These are phyloP conservation scores for Anguilla japonica DNA, from an alignment of 2,113 vertebrate species.

Conservation along the genomic window DNA sequence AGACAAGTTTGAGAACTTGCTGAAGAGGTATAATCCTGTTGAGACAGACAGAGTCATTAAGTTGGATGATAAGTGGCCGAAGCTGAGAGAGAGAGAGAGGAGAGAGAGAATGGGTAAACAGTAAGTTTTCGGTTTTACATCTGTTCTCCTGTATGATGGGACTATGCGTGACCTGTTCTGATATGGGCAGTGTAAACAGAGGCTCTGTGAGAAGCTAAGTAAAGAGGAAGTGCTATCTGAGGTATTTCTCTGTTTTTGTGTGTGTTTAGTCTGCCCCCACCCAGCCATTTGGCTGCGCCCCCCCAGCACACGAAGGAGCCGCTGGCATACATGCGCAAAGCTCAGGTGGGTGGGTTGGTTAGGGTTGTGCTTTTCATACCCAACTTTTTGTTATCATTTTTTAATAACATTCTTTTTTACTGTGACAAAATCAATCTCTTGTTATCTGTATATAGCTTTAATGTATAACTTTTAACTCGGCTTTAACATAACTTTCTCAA, in stretches of 20 bases:
- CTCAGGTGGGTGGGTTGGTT: conserved; percentile 79
- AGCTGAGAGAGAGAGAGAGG: neutral
- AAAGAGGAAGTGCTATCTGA: neutral
- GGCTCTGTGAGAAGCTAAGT: neutral
- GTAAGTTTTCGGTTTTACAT: neutral
- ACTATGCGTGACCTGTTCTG: neutral
- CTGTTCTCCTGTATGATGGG: neutral
- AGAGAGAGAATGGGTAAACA: neutral
- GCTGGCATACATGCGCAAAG: conserved; percentile 91
- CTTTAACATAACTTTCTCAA: too few relatives aligned
- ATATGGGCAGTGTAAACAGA: neutral
- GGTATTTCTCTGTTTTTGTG: conserved; percentile 28
- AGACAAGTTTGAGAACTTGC: conserved; percentile 5
- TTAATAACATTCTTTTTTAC: neutral
- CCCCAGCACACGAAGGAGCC: conserved; percentile 92
- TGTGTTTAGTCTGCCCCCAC: conserved; percentile 75
- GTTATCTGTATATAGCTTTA: too few relatives aligned
- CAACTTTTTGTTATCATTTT: neutral
- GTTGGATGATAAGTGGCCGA: conserved; percentile 9
- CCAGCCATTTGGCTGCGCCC: conserved; percentile 76
- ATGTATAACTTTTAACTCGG: too few relatives aligned
- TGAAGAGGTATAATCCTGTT: conserved; percentile 16
- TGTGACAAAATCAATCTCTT: neutral
- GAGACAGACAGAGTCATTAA: conserved; percentile 43
- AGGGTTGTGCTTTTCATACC: conserved; percentile 42